Percentiles rank a stretch among this genome's conserved stretches.
Evolutionary conservation across 2,113 vertebrate genomes (phyloP).

Genomic region (Arothron firmamentum): DNA sequence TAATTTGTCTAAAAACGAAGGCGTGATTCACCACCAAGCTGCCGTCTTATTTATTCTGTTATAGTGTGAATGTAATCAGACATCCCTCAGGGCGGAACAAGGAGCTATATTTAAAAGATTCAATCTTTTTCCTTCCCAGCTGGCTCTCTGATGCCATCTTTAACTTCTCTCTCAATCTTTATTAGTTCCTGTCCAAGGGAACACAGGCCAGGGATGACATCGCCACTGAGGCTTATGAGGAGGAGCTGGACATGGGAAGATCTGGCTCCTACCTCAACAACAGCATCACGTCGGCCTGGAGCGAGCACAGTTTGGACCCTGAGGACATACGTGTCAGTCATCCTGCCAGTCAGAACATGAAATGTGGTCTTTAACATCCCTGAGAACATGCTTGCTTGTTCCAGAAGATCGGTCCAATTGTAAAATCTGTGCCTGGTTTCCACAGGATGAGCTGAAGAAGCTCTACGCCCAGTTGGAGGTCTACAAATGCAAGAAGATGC

Average conservation of each 20-base stretch:
- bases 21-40: no score
- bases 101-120: no score
- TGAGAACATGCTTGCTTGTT: no score
- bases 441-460: conserved; percentile 94
- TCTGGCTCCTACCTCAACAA: conserved; percentile 97
- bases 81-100: no score
- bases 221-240: conserved; percentile 93
- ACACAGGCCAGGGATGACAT: conserved; percentile 93
- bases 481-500: conserved; percentile 98
- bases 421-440: neutral
- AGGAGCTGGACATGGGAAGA: conserved; percentile 94
- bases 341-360: neutral
- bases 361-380: neutral
- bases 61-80: no score
- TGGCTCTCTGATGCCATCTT: neutral
- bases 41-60: no score
- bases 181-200: conserved; percentile 89
- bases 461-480: conserved; percentile 94
- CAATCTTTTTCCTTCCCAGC: no score
- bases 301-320: conserved; percentile 96
- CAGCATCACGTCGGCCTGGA: conserved; percentile 98
- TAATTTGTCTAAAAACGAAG: no score
- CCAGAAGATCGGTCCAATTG: no score
- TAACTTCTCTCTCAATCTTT: conserved; percentile 21
- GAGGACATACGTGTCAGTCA: conserved; percentile 90